Evolutionary conservation across 2,113 vertebrate genomes (phyloP).

Genomic region (Pycnonotus jocosus): DNA sequence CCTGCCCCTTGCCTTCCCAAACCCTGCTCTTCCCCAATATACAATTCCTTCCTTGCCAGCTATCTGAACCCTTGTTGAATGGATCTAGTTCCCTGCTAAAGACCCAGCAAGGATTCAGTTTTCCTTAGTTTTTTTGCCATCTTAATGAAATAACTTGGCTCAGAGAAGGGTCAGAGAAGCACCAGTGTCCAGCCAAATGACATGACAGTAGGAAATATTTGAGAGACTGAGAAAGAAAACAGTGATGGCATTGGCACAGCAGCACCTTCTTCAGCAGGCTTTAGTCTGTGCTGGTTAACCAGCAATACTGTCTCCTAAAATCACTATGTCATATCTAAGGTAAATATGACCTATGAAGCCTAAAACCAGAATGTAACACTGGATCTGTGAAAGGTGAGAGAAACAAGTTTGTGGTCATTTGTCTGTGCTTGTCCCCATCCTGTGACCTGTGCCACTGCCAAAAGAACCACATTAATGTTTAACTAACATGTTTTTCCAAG

Average conservation of each 20-base stretch:
- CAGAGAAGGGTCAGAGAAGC: background rate
- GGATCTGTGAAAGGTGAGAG: background rate
- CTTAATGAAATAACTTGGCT: fast-evolving
- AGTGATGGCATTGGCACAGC: background rate
- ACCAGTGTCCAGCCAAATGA: background rate
- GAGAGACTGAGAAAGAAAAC: background rate
- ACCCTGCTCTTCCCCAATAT: background rate
- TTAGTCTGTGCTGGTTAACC: background rate
- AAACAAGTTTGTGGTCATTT: background rate
- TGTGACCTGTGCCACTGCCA: background rate
- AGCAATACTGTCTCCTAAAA: background rate
- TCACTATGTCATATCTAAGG: background rate
- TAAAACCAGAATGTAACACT: background rate
- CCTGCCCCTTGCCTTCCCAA: background rate
- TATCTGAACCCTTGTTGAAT: background rate
- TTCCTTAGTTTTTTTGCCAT: background rate
- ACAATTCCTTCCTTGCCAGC: background rate
- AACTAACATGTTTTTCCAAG: background rate
- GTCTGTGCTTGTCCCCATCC: background rate
- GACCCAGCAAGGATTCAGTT: background rate
- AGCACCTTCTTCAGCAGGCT: background rate
- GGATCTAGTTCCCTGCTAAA: background rate
- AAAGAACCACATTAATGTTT: background rate
- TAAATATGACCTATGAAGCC: background rate
- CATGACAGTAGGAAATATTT: background rate